A percentile compares a stretch with the other conserved stretches of the same genome.
Evolutionary conservation across 1,140 invertebrate genomes (phyloP).

Genomic region (Atta colombica): DNA sequence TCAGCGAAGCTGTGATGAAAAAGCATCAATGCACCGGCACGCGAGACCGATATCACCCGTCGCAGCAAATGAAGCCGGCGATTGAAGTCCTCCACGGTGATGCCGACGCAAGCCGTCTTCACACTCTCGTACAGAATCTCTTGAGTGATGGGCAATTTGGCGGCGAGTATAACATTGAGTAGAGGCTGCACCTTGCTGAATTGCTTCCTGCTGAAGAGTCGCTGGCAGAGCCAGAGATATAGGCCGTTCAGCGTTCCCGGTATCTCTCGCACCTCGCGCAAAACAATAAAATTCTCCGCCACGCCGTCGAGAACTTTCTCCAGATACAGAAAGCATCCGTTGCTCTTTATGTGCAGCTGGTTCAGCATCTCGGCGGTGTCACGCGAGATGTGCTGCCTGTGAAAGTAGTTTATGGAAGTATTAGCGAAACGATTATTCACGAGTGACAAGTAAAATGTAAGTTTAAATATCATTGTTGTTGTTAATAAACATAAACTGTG

Average conservation of each 20-base stretch:
- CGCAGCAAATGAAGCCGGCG: slow-evolving; percentile 93
- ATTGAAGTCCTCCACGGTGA: slow-evolving; percentile 95
- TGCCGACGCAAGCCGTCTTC: slow-evolving; percentile 92
- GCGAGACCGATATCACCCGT: slow-evolving; percentile 90
- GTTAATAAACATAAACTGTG: background rate
- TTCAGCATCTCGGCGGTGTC: slow-evolving; percentile 98
- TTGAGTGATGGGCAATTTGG: slow-evolving; percentile 93
- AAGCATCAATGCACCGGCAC: slow-evolving; percentile 90
- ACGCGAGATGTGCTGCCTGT: slow-evolving; percentile 91
- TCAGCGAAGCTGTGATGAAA: slow-evolving; percentile 97
- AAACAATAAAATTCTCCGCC: slow-evolving; percentile 96
- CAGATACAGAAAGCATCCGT: slow-evolving; percentile 97
- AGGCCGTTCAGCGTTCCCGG: slow-evolving; percentile 98
- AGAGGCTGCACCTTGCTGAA: slow-evolving; percentile 95
- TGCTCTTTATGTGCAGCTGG: slow-evolving; percentile 98
- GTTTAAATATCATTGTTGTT: background rate
- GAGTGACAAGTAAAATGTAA: background rate
- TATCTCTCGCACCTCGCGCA: slow-evolving; percentile 95
- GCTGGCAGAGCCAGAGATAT: slow-evolving; percentile 97
- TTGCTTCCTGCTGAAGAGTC: slow-evolving; percentile 95
- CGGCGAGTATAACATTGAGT: slow-evolving; percentile 95
- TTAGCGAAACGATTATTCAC: slow-evolving; percentile 27
- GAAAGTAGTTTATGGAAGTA: slow-evolving; percentile 17
- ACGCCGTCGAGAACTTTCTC: slow-evolving; percentile 97
- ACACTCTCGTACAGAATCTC: slow-evolving; percentile 93